Conservation (phyloP, 2,113 vertebrate species). For the Plestiodon gilberti region DNA sequence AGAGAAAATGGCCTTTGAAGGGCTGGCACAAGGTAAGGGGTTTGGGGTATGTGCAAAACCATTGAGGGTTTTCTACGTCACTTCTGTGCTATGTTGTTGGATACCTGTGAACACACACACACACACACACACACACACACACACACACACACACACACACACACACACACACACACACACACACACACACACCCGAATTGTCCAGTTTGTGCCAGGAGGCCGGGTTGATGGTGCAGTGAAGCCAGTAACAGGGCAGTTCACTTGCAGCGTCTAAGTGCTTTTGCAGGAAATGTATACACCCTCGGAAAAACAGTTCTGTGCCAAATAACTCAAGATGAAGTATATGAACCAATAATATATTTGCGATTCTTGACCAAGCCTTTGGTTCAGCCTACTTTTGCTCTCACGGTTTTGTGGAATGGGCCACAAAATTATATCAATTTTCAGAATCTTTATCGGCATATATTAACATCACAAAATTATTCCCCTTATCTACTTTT, state of each 20-base stretch:
- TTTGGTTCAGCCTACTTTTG: background rate
- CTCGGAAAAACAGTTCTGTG: background rate
- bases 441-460: background rate
- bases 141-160: too few relatives aligned
- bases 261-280: background rate
- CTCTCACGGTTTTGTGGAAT: background rate
- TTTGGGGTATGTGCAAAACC: slow-evolving; percentile 6
- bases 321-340: background rate
- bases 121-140: too few relatives aligned
- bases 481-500: too few relatives aligned
- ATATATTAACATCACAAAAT: too few relatives aligned
- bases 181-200: too few relatives aligned
- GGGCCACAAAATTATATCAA: background rate
- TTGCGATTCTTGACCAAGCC: background rate
- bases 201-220: background rate
- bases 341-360: background rate
- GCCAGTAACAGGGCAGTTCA: background rate
- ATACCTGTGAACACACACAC: background rate
- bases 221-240: too few relatives aligned
- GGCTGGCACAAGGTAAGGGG: slow-evolving; percentile 93
- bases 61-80: background rate
- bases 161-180: too few relatives aligned
- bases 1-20: slow-evolving; percentile 94
- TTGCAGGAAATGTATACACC: background rate
- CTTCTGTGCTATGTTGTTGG: background rate